Evolutionary conservation across 2,113 vertebrate genomes (phyloP).

Genomic region (Alethe diademata): DNA sequence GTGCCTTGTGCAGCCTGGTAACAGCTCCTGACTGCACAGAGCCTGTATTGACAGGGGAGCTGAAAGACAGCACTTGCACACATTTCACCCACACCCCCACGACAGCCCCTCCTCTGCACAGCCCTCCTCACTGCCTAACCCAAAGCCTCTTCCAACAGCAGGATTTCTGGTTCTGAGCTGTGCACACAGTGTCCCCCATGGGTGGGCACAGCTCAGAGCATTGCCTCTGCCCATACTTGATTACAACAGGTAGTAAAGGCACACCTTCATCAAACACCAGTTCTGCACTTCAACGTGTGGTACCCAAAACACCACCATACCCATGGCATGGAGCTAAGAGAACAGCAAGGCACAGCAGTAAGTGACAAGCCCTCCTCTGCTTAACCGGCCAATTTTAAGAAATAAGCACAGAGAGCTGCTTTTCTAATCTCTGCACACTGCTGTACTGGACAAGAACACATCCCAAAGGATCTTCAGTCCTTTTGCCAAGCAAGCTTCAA

Average conservation of each 20-base stretch:
- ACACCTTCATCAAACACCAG: fast-evolving
- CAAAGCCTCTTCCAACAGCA: background rate
- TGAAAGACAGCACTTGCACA: background rate
- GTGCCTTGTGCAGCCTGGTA: background rate
- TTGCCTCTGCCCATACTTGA: background rate
- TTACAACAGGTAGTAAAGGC: background rate
- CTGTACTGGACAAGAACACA: background rate
- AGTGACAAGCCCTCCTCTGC: background rate
- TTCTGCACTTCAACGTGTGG: background rate
- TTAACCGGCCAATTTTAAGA: background rate
- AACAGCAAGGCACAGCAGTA: background rate
- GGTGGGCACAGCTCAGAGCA: background rate
- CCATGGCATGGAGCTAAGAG: background rate
- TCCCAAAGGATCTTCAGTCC: background rate
- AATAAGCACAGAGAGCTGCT: background rate
- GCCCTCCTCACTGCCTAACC: background rate
- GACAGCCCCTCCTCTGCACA: fast-evolving
- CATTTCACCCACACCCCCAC: background rate
- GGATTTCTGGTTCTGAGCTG: background rate
- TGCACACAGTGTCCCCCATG: fast-evolving
- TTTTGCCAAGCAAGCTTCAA: background rate
- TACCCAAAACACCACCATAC: background rate
- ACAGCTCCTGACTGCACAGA: background rate
- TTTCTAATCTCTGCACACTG: background rate
- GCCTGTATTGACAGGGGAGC: fast-evolving